These are phyloP conservation scores for Aricia artaxerxes DNA, from an alignment of 2,888 invertebrate genomes.

Conservation along the genomic window DNA sequence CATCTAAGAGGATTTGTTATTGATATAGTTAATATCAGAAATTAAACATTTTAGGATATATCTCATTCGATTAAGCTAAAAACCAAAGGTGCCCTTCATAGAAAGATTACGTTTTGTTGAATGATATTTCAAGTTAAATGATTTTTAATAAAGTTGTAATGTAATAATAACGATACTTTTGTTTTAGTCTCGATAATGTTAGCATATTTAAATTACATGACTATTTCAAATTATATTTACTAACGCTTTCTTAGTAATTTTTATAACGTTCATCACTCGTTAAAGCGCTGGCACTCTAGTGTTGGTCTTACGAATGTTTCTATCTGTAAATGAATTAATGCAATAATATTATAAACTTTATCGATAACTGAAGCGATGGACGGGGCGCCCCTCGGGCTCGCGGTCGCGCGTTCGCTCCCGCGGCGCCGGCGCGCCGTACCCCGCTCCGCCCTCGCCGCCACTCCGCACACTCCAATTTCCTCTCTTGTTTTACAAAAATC, in stretches of 20 bases:
- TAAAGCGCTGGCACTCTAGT: conserved; percentile 79
- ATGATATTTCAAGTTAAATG: conserved; percentile 79
- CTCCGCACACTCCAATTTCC: conserved; percentile 36
- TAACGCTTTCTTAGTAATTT: conserved; percentile 76
- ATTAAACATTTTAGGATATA: conserved; percentile 79
- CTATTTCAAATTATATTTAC: conserved; percentile 81
- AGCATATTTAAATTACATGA: conserved; percentile 75
- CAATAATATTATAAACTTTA: conserved; percentile 52
- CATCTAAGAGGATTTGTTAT: conserved; percentile 74
- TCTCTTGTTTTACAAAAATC: conserved; percentile 50
- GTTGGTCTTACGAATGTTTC: conserved; percentile 74
- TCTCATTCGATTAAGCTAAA: conserved; percentile 86
- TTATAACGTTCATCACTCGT: conserved; percentile 78
- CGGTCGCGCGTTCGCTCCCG: conserved; percentile 40
- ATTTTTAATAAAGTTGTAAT: conserved; percentile 76
- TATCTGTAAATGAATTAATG: conserved; percentile 65
- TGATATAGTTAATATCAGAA: conserved; percentile 74
- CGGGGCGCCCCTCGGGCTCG: conserved; percentile 53
- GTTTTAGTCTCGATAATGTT: conserved; percentile 77
- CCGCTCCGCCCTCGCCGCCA: conserved; percentile 46
- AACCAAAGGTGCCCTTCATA: conserved; percentile 93
- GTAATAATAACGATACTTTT: conserved; percentile 75
- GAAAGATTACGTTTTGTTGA: conserved; percentile 80
- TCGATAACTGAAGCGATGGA: conserved; percentile 47
- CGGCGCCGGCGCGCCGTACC: conserved; percentile 47